These are phyloP conservation scores for Armadillidium nasatum DNA, from an alignment of 1,140 invertebrate genomes.

Conservation along the genomic window DNA sequence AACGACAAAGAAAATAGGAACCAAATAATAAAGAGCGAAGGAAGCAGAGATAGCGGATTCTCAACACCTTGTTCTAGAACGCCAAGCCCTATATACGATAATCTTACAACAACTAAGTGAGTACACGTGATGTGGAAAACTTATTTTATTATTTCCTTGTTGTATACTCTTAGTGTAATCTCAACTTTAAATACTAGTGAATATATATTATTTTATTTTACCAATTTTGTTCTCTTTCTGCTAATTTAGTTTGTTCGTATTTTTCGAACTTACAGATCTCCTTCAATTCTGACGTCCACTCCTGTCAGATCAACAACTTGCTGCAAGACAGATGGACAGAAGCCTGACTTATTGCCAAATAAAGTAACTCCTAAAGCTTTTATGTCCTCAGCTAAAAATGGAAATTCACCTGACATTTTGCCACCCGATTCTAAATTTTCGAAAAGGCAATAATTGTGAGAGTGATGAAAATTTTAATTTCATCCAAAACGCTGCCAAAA, in stretches of 20 bases:
- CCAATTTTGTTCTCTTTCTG: too few species aligned
- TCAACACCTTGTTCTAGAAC: slow-evolving; percentile 37
- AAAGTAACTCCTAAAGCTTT: slow-evolving; percentile 32
- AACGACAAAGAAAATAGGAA: background rate
- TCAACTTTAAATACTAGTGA: too few species aligned
- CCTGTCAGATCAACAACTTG: slow-evolving; percentile 30
- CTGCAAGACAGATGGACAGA: slow-evolving; percentile 23
- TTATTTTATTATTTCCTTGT: background rate
- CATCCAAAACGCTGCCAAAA: slow-evolving; percentile 7
- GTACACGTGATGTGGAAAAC: background rate
- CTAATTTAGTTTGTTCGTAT: background rate
- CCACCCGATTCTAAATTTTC: background rate
- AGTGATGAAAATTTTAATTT: background rate
- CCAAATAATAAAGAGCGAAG: slow-evolving; percentile 7
- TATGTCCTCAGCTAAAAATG: slow-evolving; percentile 1
- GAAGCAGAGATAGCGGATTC: slow-evolving; percentile 34
- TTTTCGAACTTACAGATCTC: slow-evolving; percentile 12
- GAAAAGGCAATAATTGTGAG: slow-evolving; percentile 25
- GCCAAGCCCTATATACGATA: slow-evolving; percentile 36
- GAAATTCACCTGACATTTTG: background rate
- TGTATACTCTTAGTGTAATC: too few species aligned
- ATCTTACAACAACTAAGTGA: slow-evolving; percentile 40
- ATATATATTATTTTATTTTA: too few species aligned
- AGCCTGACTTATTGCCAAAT: slow-evolving; percentile 42
- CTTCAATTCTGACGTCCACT: slow-evolving; percentile 38